Percentiles rank a stretch among this genome's conserved stretches.
phyloP scores from a whole-genome alignment of 2,797 vertebrate species.

The Hemibagrus guttatus region DNA sequence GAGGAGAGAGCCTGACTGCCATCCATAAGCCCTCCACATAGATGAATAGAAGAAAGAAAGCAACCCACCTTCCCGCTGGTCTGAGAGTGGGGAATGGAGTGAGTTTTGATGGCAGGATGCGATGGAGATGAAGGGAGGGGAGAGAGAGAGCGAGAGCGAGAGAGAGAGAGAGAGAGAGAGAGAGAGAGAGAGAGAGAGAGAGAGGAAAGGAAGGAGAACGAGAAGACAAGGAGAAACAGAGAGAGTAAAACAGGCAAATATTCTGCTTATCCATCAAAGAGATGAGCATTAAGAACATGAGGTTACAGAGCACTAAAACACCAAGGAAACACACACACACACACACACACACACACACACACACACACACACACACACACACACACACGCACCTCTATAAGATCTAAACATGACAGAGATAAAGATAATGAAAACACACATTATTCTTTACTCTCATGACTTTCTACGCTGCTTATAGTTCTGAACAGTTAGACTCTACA shows the following conservation, averaged over 20 bases:
- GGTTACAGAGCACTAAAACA: conserved; percentile 47
- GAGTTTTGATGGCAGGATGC: conserved; percentile 90
- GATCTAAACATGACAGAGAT: background rate
- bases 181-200: conserved; percentile 69
- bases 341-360: conserved; percentile 52
- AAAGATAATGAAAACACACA: background rate
- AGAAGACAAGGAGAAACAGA: conserved; percentile 72
- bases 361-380: conserved; percentile 46
- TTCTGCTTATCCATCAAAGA: conserved; percentile 69
- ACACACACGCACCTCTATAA: conserved; percentile 36
- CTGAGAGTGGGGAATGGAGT: conserved; percentile 87
- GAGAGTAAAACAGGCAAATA: conserved; percentile 81
- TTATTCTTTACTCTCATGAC: background rate
- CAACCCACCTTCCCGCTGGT: conserved; percentile 99
- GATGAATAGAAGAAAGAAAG: conserved; percentile 78
- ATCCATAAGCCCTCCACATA: conserved; percentile 63
- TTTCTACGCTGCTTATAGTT: background rate
- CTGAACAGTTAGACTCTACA: background rate
- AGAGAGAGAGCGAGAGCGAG: conserved; percentile 86
- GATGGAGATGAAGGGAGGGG: conserved; percentile 88
- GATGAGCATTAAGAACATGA: conserved; percentile 58
- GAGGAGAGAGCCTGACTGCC: conserved; percentile 41
- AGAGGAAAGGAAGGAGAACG: conserved; percentile 73
- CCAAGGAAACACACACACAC: conserved; percentile 49
- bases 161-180: conserved; percentile 75